These are phyloP conservation scores for Strigops habroptila DNA, from an alignment of 2,113 vertebrate genomes.

Conservation along the genomic window DNA sequence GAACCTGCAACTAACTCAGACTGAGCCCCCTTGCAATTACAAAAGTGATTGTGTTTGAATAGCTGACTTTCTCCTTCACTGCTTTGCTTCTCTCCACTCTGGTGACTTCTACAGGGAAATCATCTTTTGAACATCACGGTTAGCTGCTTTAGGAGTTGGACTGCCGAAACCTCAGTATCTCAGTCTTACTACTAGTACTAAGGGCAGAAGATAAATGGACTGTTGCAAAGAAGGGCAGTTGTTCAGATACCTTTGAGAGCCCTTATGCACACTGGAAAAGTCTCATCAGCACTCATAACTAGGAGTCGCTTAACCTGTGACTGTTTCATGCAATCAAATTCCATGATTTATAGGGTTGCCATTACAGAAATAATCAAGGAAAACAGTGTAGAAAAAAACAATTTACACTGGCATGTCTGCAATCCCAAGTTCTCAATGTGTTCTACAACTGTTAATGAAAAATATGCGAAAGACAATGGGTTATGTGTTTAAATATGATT, in stretches of 20 bases:
- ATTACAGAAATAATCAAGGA: neutral
- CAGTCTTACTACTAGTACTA: neutral
- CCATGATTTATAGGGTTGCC: neutral
- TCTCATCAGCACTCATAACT: neutral
- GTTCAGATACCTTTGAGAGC: neutral
- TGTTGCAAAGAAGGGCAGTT: neutral
- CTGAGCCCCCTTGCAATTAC: neutral
- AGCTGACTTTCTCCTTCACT: constrained; percentile 1
- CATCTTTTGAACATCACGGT: neutral
- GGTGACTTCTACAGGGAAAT: neutral
- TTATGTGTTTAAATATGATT: neutral
- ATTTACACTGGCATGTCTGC: neutral
- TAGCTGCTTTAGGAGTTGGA: neutral
- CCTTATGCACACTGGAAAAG: neutral
- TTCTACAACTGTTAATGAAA: neutral
- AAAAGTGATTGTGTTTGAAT: constrained; percentile 11
- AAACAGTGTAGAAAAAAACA: neutral
- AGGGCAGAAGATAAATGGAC: neutral
- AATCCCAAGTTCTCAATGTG: neutral
- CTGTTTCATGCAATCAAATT: neutral
- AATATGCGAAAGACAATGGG: neutral
- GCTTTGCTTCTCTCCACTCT: neutral
- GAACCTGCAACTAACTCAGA: neutral
- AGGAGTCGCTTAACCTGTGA: constrained; percentile 7
- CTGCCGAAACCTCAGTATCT: neutral